Evolutionary conservation across 2,113 vertebrate genomes (phyloP).

Genomic region (Cebus imitator): DNA sequence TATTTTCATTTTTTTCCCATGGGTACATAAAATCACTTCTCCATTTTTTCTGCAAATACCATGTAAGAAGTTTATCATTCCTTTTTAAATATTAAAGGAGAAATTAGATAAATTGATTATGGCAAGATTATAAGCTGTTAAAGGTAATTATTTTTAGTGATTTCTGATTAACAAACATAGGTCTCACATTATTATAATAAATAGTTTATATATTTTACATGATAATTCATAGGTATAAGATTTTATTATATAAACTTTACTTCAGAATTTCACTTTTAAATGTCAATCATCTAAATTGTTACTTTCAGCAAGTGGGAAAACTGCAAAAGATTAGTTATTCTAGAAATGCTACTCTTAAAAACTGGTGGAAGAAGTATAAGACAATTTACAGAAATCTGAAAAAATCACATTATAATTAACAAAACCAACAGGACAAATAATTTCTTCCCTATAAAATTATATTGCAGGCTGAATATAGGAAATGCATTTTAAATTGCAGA

Average conservation of each 20-base stretch:
- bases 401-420: not conserved
- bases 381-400: not conserved
- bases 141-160: not conserved
- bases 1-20: not conserved
- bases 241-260: not conserved
- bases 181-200: not conserved
- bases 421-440: not conserved
- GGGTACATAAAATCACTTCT: not conserved
- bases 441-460: not conserved
- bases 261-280: constrained; percentile 27
- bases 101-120: not conserved
- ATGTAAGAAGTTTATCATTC: not conserved
- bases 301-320: not conserved
- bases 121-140: not conserved
- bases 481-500: not conserved
- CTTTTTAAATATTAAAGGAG: not conserved
- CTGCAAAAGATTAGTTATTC: not conserved
- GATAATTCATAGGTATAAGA: not conserved
- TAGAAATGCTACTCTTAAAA: not conserved
- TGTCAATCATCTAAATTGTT: not conserved
- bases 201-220: not conserved
- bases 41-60: not conserved
- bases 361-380: not conserved
- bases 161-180: not conserved
- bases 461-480: not conserved